Base-by-base conservation (phyloP, 2,113 vertebrate genomes). In the Toxotes chatareus region DNA sequence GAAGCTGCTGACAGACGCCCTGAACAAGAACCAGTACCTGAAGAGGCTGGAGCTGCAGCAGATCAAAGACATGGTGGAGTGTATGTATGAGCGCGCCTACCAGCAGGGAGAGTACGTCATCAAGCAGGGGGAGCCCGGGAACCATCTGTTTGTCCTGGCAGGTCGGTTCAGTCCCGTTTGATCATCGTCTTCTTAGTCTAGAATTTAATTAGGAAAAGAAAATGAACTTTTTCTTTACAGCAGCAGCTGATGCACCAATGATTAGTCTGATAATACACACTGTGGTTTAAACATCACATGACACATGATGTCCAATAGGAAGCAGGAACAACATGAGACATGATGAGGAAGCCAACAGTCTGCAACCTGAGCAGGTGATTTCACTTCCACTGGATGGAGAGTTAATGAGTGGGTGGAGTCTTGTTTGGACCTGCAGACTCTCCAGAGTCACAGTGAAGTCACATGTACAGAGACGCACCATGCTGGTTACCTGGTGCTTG, bases 11-110 rank as follows among this genome's bases (percentile, higher is more conserved):
- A 96, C 85, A 0, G 97, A 98, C 8, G 96, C 97, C 38, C 93
- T 99, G 79, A 97, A 95, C 85, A 97, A 94, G 93, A 99, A 99
- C 89, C 96, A 97, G 73, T 99, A 99, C 92, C 92, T 98, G 93
- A 97, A 96, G 91, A 92, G 96, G 63, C 86, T 99, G 90, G 97
- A 98, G 86, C 94, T 94, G 76, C 97, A 96, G 86, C 97, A 97
- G 94, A 93, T 98, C 86, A 94, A 90, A 88, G 97, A 97, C 91
- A 99, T 97, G 96, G 97, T 97, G 83, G 97, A 99, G 90, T 98
- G 97, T 42, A 98, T 98, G 97, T 97, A 98, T 0, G 96, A 96
- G 80, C 94, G 97, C 81, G 96, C 92, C 5, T 98, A 96, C 86
- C 96, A 95, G 87, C 95, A 96, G 80, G 97, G 96, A 5, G 97